Conservation (phyloP, 2,797 vertebrate genomes). For the Euthynnus affinis region DNA sequence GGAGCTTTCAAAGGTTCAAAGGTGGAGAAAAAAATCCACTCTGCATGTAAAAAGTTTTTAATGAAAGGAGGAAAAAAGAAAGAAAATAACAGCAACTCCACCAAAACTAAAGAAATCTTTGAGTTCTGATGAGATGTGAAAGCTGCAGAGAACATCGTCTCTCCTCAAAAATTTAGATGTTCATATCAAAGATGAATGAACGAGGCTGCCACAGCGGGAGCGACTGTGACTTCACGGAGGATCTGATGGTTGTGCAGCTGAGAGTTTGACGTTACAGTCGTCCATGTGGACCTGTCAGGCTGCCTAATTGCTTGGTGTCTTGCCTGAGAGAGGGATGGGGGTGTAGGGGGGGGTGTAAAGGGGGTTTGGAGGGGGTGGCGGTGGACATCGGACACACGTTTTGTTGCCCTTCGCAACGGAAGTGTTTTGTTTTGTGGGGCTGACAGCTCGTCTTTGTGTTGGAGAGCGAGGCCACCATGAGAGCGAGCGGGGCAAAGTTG, state of each 20-base stretch:
- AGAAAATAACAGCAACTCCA: background rate
- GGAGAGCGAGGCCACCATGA: conserved; percentile 74
- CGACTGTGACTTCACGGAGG: background rate
- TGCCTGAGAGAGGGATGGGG: conserved; percentile 10
- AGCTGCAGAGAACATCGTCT: conserved; percentile 11
- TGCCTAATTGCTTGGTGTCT: background rate
- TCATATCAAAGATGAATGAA: conserved; percentile 18
- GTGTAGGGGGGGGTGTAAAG: conserved; percentile 12
- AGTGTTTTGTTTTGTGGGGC: conserved; percentile 79
- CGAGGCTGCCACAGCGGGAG: background rate
- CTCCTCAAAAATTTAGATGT: conserved; percentile 28
- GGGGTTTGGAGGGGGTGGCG: conserved; percentile 1
- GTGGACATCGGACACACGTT: conserved; percentile 54
- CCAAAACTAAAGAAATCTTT: background rate
- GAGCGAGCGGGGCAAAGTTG: conserved; percentile 60
- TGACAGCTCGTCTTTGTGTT: conserved; percentile 79
- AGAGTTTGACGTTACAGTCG: background rate
- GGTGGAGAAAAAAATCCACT: no score
- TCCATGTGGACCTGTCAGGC: conserved; percentile 27
- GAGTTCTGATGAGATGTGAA: background rate
- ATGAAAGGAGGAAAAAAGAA: background rate
- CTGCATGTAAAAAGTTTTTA: background rate
- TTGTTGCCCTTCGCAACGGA: conserved; percentile 73
- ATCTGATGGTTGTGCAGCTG: background rate
- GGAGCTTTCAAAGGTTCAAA: no score